Percentiles rank a stretch among this genome's conserved stretches.
These are phyloP conservation scores for Phocides pigmalion DNA, from an alignment of 1,140 invertebrate species.

Conservation along the genomic window DNA sequence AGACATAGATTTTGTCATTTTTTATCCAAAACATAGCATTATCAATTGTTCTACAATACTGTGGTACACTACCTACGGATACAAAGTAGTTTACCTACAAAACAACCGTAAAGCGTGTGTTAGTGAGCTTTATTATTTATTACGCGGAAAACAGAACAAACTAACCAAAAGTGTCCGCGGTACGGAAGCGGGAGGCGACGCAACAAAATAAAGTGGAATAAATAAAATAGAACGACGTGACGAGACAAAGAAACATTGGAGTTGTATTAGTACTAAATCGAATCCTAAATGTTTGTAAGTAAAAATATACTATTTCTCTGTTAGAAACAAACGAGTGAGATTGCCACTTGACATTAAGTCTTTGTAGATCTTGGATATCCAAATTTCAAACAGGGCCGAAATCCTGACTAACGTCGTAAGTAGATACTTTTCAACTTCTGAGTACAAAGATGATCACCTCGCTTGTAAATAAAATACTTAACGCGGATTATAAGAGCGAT, in stretches of 20 bases:
- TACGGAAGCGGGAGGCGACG: constrained; percentile 71
- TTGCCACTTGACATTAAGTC: no score
- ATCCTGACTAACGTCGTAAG: no score
- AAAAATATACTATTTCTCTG: not conserved
- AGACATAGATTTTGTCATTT: no score
- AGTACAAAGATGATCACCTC: no score
- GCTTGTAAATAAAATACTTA: no score
- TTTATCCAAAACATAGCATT: no score
- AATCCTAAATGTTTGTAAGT: no score
- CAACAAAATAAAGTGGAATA: constrained; percentile 71
- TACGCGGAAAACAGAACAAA: constrained; percentile 76
- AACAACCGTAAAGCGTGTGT: constrained; percentile 30
- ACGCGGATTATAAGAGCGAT: no score
- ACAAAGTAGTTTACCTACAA: not conserved
- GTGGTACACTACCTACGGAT: not conserved
- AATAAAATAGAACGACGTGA: constrained; percentile 73
- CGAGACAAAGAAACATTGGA: constrained; percentile 49
- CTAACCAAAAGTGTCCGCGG: constrained; percentile 80
- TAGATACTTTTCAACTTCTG: no score
- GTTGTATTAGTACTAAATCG: constrained; percentile 15
- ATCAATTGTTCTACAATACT: no score
- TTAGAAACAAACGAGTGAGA: not conserved
- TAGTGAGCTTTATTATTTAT: constrained; percentile 78
- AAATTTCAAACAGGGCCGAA: no score
- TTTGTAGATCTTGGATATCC: not conserved